Evolutionary conservation across 1,140 invertebrate genomes (phyloP), one percentile per base, ranked within the genome.

Genomic region (Theocolax elegans): DNA sequence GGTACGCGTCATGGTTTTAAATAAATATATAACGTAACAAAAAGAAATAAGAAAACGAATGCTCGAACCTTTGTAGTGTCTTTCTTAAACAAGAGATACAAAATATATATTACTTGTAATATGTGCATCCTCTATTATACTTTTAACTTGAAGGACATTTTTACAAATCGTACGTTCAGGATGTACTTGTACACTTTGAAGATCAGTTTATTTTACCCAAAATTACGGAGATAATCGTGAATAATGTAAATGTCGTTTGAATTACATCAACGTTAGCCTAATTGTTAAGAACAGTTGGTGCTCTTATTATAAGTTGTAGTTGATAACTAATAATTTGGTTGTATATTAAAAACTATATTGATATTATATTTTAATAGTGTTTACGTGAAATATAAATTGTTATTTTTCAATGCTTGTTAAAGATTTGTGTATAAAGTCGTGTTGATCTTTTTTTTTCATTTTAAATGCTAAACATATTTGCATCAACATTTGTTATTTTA

Each of bases 1-100:
- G 59, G 59, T 53, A 53, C 21, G 65, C 66, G 66, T 74, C 74
- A 71, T 40, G 56, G 44, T 64, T n/a, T 58, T 49, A 53, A 67
- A 46, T 56, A 38, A 60, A n/a, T n/a, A n/a, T n/a, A n/a, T n/a
- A n/a, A n/a, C n/a, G n/a, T n/a, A n/a, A n/a, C n/a, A n/a, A n/a
- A n/a, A n/a, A n/a, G n/a, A n/a, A n/a, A n/a, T n/a, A 64, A 69
- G 12, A 44, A 66, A 53, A 21, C 17, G 54, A 35, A 72, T 70
- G 60, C 63, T 62, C 64, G 65, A 73, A 72, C 29, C 23, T 59
- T 67, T 21, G 42, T 59, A 54, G 17, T 46, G 40, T 67, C 40
- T 67, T 56, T 54, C 25, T 23, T 19, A 40, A 29, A 40, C 44
- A 31, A 56, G 8, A 44, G n/a, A n/a, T n/a, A 21, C n/a, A 46